Evolutionary conservation across 2,888 invertebrate species (phyloP).

Genomic region (Chymomyza procnemis): DNA sequence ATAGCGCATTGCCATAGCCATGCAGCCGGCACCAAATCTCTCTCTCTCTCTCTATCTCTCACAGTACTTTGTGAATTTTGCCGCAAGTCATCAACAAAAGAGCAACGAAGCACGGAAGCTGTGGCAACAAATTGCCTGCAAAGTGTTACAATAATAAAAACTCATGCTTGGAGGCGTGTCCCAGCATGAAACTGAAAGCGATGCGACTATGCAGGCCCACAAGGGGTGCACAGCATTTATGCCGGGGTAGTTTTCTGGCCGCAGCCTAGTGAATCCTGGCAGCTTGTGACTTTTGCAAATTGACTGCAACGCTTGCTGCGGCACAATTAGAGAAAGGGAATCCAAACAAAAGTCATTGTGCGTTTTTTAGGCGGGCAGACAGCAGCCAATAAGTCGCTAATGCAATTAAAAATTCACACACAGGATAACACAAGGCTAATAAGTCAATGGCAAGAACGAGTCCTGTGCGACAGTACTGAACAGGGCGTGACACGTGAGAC

Average conservation of each 20-base stretch:
- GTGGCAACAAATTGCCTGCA: constrained; percentile 66
- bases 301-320: neutral
- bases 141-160: constrained; percentile 73
- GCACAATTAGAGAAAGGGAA: constrained; percentile 20
- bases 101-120: constrained; percentile 46
- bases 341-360: constrained; percentile 64
- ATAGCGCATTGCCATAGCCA: neutral
- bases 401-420: constrained; percentile 69
- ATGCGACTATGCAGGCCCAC: constrained; percentile 25
- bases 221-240: neutral
- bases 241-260: neutral
- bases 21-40: neutral
- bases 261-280: neutral
- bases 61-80: constrained; percentile 50
- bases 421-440: constrained; percentile 52
- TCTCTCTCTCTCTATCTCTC: too few species aligned
- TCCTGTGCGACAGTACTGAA: constrained; percentile 16
- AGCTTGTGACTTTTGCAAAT: constrained; percentile 1
- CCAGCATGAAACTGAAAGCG: constrained; percentile 71
- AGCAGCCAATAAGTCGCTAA: constrained; percentile 66
- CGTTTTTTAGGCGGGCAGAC: constrained; percentile 4
- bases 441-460: constrained; percentile 54
- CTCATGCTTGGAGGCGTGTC: constrained; percentile 74
- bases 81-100: constrained; percentile 51
- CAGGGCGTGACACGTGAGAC: constrained; percentile 77